Evolutionary conservation across 2,888 invertebrate genomes (phyloP).

Genomic region (Scelioninae gen. 2): DNA sequence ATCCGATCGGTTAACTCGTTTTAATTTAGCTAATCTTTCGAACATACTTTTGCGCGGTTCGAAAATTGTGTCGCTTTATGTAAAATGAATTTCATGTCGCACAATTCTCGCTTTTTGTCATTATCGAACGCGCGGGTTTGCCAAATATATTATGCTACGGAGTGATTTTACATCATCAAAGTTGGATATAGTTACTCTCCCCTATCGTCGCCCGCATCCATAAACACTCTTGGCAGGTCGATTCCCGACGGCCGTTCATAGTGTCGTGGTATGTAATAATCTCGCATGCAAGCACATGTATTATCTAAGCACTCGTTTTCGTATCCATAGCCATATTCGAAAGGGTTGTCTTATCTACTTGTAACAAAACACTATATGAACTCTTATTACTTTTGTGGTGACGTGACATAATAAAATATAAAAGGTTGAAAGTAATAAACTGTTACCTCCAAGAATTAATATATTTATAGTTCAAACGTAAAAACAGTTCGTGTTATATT

Average conservation of each 20-base stretch:
- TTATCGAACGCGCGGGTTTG: not conserved
- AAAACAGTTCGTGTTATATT: not conserved
- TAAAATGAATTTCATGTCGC: not conserved
- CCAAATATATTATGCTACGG: conserved; percentile 10
- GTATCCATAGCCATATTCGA: conserved; percentile 36
- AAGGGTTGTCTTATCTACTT: conserved; percentile 45
- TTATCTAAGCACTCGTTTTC: conserved; percentile 50
- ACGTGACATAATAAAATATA: not conserved
- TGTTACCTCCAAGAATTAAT: too few species aligned
- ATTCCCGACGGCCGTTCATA: conserved; percentile 43
- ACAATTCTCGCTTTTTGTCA: not conserved
- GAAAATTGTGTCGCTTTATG: not conserved
- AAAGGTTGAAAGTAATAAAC: not conserved
- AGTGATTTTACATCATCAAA: conserved; percentile 34
- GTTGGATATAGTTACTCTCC: conserved; percentile 30
- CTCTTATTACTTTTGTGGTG: conserved; percentile 35
- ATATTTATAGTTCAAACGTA: not conserved
- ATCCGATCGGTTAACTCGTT: too few species aligned
- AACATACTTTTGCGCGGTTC: not conserved
- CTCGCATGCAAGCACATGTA: conserved; percentile 53
- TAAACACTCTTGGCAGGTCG: conserved; percentile 44
- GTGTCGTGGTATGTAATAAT: conserved; percentile 48
- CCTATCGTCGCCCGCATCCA: conserved; percentile 46
- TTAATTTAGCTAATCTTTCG: not conserved
- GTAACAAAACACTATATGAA: conserved; percentile 28